Conservation (phyloP, 53 echinoderm and acorn worm species). For the Astropecten irregularis region DNA sequence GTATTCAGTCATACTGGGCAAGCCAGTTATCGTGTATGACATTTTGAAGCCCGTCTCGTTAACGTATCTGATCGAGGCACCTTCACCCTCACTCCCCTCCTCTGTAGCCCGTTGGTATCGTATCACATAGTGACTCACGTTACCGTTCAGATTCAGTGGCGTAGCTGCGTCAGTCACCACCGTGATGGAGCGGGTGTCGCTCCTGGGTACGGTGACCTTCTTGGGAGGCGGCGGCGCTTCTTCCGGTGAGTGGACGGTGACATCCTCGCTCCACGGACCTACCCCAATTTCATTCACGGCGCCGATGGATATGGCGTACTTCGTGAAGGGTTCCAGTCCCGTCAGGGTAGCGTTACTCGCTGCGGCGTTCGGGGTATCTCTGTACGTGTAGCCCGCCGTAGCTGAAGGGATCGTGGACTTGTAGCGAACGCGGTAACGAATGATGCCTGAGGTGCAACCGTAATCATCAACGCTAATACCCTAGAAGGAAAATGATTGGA, state of each 20-base stretch:
- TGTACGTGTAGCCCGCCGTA: no score
- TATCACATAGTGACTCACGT: slow-evolving; percentile 23
- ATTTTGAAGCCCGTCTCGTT: neutral
- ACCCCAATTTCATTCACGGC: slow-evolving; percentile 17
- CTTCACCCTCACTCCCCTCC: neutral
- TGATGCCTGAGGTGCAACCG: slow-evolving; percentile 28
- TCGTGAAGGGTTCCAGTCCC: slow-evolving; percentile 32
- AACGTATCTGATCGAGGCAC: neutral
- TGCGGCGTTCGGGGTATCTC: neutral
- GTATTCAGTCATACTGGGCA: neutral
- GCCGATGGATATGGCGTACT: slow-evolving; percentile 29
- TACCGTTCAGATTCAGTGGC: slow-evolving; percentile 47
- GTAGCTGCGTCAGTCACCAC: slow-evolving; percentile 2
- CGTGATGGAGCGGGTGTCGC: slow-evolving; percentile 24
- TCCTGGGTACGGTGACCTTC: neutral
- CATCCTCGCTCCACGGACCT: slow-evolving; percentile 13
- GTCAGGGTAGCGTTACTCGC: neutral
- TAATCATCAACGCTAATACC: neutral
- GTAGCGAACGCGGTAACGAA: slow-evolving; percentile 15
- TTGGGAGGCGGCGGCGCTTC: slow-evolving; percentile 29
- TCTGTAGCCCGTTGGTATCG: neutral
- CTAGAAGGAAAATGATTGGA: neutral
- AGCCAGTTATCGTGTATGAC: neutral
- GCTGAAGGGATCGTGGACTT: no score
- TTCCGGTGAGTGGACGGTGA: slow-evolving; percentile 12